Percentiles rank a stretch among this genome's conserved stretches.
Evolutionary conservation across 53 echinoderm and acorn worm species (phyloP).

Genomic region (Echinometra lucunter): DNA sequence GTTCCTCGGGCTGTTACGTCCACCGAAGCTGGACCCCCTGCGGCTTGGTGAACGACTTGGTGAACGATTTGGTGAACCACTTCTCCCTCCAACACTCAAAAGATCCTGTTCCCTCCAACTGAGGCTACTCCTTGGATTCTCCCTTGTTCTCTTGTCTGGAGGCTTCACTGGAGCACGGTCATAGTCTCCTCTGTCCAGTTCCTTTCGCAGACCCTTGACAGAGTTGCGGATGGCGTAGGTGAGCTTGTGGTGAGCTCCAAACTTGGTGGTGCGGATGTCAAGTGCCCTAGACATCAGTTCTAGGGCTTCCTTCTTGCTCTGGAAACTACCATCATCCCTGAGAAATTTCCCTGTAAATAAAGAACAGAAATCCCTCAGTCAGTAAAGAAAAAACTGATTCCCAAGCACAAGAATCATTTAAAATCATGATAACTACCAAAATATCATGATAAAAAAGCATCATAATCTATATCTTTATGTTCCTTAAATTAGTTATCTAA

Average conservation of each 20-base stretch:
- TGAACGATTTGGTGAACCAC: slow-evolving; percentile 51
- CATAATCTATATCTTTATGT: no score
- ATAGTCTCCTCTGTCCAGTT: slow-evolving; percentile 79
- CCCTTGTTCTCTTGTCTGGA: slow-evolving; percentile 75
- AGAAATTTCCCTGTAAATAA: slow-evolving; percentile 82
- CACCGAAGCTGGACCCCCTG: slow-evolving; percentile 46
- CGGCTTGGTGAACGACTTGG: slow-evolving; percentile 59
- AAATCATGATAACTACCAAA: not conserved
- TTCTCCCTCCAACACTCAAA: slow-evolving; percentile 73
- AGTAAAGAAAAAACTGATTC: not conserved
- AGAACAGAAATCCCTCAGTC: not conserved
- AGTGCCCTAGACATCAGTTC: slow-evolving; percentile 76
- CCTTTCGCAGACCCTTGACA: slow-evolving; percentile 79
- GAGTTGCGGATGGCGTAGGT: slow-evolving; percentile 78
- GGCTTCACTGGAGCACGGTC: slow-evolving; percentile 79
- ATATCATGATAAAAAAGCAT: no score
- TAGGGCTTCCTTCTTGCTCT: slow-evolving; percentile 90
- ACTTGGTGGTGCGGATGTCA: slow-evolving; percentile 84
- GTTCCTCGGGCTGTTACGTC: slow-evolving; percentile 33
- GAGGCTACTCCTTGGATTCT: slow-evolving; percentile 73
- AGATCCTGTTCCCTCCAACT: slow-evolving; percentile 88
- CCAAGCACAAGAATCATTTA: no score
- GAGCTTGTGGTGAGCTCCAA: slow-evolving; percentile 85
- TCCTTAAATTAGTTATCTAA: no score
- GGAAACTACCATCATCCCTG: slow-evolving; percentile 79